Conservation (phyloP, 2,113 vertebrate species). For the Tichodroma muraria region DNA sequence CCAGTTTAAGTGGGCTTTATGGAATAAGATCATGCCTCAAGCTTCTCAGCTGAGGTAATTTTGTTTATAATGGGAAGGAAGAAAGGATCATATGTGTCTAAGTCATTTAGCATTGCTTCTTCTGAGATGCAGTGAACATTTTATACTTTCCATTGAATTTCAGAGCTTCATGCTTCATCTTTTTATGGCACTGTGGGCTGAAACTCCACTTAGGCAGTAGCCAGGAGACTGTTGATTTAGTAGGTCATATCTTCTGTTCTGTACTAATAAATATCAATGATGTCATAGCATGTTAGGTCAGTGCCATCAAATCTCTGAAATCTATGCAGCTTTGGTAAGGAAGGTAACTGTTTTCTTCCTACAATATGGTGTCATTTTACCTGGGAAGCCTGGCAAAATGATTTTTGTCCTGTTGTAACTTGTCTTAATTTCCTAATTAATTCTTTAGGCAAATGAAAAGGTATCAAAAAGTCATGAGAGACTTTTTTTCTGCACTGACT, state of each 20-base stretch:
- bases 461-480: not conserved
- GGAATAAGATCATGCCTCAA: slow-evolving; percentile 1
- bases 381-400: not conserved
- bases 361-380: not conserved
- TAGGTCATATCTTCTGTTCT: not conserved
- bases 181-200: not conserved
- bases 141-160: slow-evolving; percentile 10
- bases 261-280: not conserved
- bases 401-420: not conserved
- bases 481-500: not conserved
- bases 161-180: not conserved
- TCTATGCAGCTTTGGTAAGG: not conserved
- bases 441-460: not conserved
- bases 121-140: not conserved
- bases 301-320: not conserved
- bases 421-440: not conserved
- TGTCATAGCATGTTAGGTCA: not conserved
- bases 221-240: not conserved
- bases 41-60: slow-evolving; percentile 2
- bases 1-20: slow-evolving; percentile 33
- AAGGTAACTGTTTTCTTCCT: not conserved
- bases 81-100: not conserved
- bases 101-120: not conserved
- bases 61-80: not conserved
- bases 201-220: not conserved